phyloP scores from a whole-genome alignment of 1,140 invertebrate genomes.

The Procambarus virginalis region DNA sequence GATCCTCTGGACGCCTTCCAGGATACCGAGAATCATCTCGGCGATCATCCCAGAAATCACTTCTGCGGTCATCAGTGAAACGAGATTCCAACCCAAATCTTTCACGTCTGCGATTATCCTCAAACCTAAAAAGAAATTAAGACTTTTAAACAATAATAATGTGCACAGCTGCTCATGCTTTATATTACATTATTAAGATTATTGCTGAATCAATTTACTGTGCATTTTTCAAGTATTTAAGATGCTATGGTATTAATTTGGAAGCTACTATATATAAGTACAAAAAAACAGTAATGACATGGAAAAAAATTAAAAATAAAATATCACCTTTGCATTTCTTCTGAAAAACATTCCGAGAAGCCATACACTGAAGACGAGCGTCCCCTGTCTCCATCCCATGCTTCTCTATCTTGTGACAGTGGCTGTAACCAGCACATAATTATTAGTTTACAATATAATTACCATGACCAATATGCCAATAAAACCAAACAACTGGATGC shows the following conservation, averaged over 20 bases:
- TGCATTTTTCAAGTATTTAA: no score
- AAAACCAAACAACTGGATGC: no score
- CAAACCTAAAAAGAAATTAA: not conserved
- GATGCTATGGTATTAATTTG: not conserved
- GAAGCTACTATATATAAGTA: not conserved
- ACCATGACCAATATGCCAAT: not conserved
- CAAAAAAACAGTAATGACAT: not conserved
- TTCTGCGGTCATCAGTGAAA: not conserved
- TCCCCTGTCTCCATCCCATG: not conserved
- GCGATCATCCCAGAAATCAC: not conserved
- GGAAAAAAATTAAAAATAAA: not conserved
- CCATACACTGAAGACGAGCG: not conserved
- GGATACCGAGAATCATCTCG: not conserved
- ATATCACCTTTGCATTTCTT: conserved; percentile 10
- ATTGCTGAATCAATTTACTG: no score
- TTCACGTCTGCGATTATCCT: not conserved
- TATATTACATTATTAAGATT: no score
- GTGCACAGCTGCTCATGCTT: not conserved
- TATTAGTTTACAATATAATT: not conserved
- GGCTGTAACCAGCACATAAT: no score
- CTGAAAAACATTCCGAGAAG: not conserved
- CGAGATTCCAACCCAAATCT: not conserved
- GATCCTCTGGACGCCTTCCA: not conserved
- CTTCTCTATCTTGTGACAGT: not conserved
- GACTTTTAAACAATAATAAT: not conserved